phyloP scores from a whole-genome alignment of 1,140 invertebrate genomes.

The Listronotus oregonensis region DNA sequence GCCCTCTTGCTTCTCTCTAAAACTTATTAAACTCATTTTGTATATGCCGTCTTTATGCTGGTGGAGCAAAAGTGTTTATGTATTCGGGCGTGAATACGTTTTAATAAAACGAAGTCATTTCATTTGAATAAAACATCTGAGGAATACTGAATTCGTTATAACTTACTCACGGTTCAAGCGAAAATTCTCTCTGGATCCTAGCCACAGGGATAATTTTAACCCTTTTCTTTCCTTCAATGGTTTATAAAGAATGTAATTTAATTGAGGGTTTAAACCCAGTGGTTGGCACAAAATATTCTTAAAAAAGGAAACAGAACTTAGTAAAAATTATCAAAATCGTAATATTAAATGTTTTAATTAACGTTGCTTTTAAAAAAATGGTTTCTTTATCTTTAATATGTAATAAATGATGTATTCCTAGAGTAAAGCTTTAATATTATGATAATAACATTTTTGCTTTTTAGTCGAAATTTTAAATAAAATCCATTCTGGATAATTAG shows the following conservation, averaged over 20 bases:
- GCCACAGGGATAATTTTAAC: constrained; percentile 9
- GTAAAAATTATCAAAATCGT: too few relatives aligned
- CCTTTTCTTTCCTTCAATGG: constrained; percentile 16
- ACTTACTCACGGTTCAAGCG: constrained; percentile 1
- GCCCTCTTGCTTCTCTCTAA: constrained; percentile 17
- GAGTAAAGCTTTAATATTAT: too few relatives aligned
- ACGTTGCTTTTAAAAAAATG: too few relatives aligned
- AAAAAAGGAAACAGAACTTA: too few relatives aligned
- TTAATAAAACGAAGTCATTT: constrained; percentile 38
- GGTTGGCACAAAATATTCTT: too few relatives aligned
- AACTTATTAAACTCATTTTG: constrained; percentile 28
- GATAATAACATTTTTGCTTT: too few relatives aligned
- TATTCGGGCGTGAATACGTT: constrained; percentile 29
- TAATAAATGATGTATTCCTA: too few relatives aligned
- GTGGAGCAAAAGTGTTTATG: constrained; percentile 29
- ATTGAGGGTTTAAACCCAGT: background rate
- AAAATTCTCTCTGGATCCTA: constrained; percentile 2
- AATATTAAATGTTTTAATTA: too few relatives aligned
- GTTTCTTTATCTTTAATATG: too few relatives aligned
- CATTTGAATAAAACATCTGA: constrained; percentile 46
- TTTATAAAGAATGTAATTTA: constrained; percentile 13
- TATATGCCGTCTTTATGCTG: constrained; percentile 24
- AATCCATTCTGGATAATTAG: too few relatives aligned
- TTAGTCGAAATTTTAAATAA: too few relatives aligned
- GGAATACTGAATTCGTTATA: constrained; percentile 41